Evolutionary conservation across 2,888 invertebrate species (phyloP), one percentile per base, ranked within the genome.

Genomic region (Mylabris sibirica): DNA sequence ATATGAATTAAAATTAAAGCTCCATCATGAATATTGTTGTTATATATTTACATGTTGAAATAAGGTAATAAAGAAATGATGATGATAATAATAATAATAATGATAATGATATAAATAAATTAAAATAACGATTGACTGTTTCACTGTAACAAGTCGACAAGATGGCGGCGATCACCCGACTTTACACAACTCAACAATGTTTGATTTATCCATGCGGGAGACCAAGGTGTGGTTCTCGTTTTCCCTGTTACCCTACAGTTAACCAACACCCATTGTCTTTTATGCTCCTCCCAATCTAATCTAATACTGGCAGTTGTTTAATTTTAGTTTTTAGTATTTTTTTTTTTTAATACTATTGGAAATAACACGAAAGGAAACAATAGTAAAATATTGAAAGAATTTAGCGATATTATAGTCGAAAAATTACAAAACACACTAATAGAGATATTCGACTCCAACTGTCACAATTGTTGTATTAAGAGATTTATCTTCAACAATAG

Each of bases 251-350:
- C 79, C 79, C 79, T 77, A 77, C 76, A 74, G 77, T 74, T 77
- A 71, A 72, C 73, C 67, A 70, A 80, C 80, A 80, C 79, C 81
- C 80, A 81, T 81, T 81, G 80, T 81, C 80, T 80, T 79, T 68
- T 77, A 77, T 67, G 80, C 80, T 80, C 81, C 80, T 80, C 80
- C 80, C 80, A 80, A 75, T 71, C 66, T 68, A 71, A 71, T 71
- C 68, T 66, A 68, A 68, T 61, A 65, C 59, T 57, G 64, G 26
- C 69, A 64, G 65, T 57, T 49, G 49, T 20, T 60, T 34, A 61
- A 30, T 30, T 64, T 65, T n/a, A n/a, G n/a, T n/a, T n/a, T n/a
- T n/a, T n/a, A n/a, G n/a, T n/a, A n/a, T n/a, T 67, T 66, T 67
- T 65, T 67, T 57, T 14, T 2, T 12, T 1, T 0, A 3, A 53